phyloP scores from a whole-genome alignment of 2,888 invertebrate species.

The Leucophenga maculata region DNA sequence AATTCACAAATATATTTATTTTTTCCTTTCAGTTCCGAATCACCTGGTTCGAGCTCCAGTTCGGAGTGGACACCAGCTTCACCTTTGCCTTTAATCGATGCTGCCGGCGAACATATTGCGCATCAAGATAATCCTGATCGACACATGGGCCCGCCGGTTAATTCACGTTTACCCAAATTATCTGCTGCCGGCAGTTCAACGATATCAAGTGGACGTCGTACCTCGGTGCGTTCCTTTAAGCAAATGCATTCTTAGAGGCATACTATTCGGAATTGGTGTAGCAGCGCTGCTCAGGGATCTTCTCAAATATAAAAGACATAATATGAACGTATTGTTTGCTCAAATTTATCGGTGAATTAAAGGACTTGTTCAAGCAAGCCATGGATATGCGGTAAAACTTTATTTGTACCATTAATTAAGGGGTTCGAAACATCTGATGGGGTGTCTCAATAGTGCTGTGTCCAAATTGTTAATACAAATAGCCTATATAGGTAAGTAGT shows the following conservation, averaged over 20 bases:
- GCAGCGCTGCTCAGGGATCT: conserved; percentile 50
- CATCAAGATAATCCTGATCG: conserved; percentile 61
- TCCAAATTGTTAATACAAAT: too few relatives aligned
- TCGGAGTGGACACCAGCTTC: conserved; percentile 72
- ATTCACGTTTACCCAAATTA: conserved; percentile 67
- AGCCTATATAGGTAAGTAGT: too few relatives aligned
- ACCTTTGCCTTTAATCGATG: conserved; percentile 65
- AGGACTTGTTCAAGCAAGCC: too few relatives aligned
- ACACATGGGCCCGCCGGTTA: conserved; percentile 70
- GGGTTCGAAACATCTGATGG: too few relatives aligned
- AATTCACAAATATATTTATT: not conserved
- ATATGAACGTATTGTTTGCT: conserved; percentile 42
- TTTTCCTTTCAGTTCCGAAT: conserved; percentile 63
- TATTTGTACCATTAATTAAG: too few relatives aligned
- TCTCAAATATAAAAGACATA: not conserved
- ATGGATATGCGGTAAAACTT: too few relatives aligned
- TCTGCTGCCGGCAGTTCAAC: conserved; percentile 45
- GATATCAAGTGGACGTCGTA: conserved; percentile 39
- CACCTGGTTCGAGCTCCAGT: conserved; percentile 71
- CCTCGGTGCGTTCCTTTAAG: conserved; percentile 52
- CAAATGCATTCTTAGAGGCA: conserved; percentile 46
- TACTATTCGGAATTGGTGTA: not conserved
- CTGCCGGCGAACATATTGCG: conserved; percentile 40
- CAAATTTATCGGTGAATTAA: conserved; percentile 27
- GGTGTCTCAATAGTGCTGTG: too few relatives aligned